These are phyloP conservation scores for Pseudomyrmex gracilis DNA, from an alignment of 1,140 invertebrate genomes.

Conservation along the genomic window DNA sequence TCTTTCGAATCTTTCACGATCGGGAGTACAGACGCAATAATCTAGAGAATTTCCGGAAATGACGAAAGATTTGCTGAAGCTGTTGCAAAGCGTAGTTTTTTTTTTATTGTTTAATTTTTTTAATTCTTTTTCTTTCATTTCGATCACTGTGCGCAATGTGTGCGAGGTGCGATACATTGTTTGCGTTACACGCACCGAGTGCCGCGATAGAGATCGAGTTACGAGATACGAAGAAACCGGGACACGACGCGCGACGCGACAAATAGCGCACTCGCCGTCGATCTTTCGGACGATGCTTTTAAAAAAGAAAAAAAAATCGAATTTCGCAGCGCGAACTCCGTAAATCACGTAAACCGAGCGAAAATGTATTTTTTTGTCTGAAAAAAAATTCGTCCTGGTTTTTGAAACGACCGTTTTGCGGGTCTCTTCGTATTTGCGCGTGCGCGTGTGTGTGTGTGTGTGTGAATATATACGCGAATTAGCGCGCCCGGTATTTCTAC, in stretches of 20 bases:
- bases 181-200: slow-evolving; percentile 39
- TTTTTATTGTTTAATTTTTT: no score
- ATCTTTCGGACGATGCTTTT: not conserved
- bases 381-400: not conserved
- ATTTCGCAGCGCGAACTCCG: no score
- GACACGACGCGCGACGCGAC: slow-evolving; percentile 6
- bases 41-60: no score
- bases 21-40: no score
- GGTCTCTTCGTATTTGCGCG: not conserved
- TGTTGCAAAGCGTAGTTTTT: no score
- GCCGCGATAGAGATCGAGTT: slow-evolving; percentile 28
- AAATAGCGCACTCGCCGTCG: slow-evolving; percentile 28
- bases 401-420: not conserved
- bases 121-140: no score
- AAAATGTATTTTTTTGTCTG: not conserved
- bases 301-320: not conserved
- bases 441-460: not conserved
- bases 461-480: slow-evolving; percentile 24
- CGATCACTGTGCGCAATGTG: not conserved
- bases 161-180: slow-evolving; percentile 35
- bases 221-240: slow-evolving; percentile 33
- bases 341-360: no score
- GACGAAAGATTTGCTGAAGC: no score
- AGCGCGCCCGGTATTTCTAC: slow-evolving; percentile 18
- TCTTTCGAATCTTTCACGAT: no score